Evolutionary conservation across 2,797 vertebrate species (phyloP), one percentile per base, ranked within the genome.

Genomic region (Loris lydekkerianus): DNA sequence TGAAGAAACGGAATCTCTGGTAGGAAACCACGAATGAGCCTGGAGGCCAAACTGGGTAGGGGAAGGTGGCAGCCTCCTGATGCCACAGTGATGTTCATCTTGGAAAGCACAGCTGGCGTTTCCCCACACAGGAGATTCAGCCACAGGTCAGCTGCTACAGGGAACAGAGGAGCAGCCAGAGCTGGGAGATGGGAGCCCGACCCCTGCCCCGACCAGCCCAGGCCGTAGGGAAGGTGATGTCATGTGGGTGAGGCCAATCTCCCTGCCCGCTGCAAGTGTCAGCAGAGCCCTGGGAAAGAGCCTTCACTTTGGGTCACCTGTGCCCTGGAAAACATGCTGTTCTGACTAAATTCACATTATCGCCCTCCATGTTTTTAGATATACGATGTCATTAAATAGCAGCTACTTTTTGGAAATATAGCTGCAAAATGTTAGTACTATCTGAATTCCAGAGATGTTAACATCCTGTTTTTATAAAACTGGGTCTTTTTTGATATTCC

Each of bases 281-380:
- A 0, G 85, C 23, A 2, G 75, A n/a, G 70, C 1, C 0, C 0
- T 1, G 3, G 17, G 21, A 7, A 4, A 1, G 10, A 5, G 1
- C 31, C 18, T 10, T 25, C 14, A n/a, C 31, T 58, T 9, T 2
- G 7, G 23, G 2, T 9, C 2, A 0, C 1, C 11, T 0, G 37
- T 10, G 40, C 4, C 58, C 27, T 60, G 3, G 0, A 1, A 7
- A 1, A 25, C n/a, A 6, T 21, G 43, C 53, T 8, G 13, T 14
- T 10, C 34, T 1, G 37, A 60, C 17, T 20, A 18, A 13, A 13
- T 18, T 5, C 53, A 15, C 23, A 13, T 3, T 1, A 4, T 1
- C 6, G 14, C 29, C 25, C 13, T 21, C 40, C 31, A 23, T 1
- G 34, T 4, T 31, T 53, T 23, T 27, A 40, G 58, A 25, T 18